Conservation (phyloP, 2,888 invertebrate genomes). For the Luperina nickerlii region DNA sequence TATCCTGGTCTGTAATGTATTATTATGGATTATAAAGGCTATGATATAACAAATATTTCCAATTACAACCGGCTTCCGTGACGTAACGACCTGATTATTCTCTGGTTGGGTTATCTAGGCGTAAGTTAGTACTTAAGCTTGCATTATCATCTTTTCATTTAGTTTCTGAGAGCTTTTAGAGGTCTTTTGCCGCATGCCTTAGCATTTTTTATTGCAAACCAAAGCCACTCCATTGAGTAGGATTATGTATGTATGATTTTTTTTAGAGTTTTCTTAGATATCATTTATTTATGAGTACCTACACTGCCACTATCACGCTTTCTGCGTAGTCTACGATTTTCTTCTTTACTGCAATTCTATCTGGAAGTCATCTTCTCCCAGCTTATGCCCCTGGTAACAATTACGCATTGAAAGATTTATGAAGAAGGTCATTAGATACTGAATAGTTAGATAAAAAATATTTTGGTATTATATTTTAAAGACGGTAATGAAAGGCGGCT, state of each 20-base stretch:
- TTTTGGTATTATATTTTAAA: not conserved
- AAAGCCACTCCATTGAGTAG: not conserved
- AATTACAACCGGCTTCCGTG: constrained; percentile 70
- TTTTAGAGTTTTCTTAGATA: not conserved
- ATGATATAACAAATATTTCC: constrained; percentile 72
- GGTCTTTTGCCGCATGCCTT: not conserved
- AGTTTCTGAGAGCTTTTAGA: not conserved
- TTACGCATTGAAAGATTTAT: too few relatives aligned
- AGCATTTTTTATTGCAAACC: not conserved
- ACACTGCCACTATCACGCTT: too few relatives aligned
- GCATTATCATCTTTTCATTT: constrained; percentile 33
- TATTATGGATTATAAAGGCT: constrained; percentile 72
- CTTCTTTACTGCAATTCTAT: too few relatives aligned
- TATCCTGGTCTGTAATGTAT: constrained; percentile 78
- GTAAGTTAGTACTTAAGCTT: constrained; percentile 28
- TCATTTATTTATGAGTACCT: not conserved
- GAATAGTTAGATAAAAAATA: not conserved
- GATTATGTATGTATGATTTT: too few relatives aligned
- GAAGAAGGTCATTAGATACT: not conserved
- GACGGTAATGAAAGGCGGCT: not conserved
- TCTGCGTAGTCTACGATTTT: too few relatives aligned
- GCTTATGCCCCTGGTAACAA: not conserved
- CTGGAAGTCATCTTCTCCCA: not conserved
- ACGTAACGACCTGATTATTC: constrained; percentile 63
- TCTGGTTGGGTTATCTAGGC: constrained; percentile 30